Conservation (phyloP, 1,140 invertebrate genomes). For the Drosophila pectinifera region DNA sequence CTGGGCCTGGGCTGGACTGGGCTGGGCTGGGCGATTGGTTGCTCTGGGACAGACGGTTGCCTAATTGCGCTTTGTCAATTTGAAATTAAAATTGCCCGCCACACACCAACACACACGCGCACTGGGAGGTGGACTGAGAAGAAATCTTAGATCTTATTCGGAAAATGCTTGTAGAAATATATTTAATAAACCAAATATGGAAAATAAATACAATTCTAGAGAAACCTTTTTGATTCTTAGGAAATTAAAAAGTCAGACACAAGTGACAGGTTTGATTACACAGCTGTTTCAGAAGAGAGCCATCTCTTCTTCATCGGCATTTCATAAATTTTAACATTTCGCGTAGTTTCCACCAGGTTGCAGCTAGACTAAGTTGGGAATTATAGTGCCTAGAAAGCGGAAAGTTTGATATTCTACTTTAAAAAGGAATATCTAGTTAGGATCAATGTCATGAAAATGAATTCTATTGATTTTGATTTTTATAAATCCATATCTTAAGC, state of each 20-base stretch:
- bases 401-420: too few relatives aligned
- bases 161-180: neutral
- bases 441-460: too few relatives aligned
- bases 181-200: too few relatives aligned
- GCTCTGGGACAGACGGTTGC: conserved; percentile 33
- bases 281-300: neutral
- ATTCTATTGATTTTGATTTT: too few relatives aligned
- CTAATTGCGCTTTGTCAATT: conserved; percentile 81
- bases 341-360: neutral
- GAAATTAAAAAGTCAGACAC: too few relatives aligned
- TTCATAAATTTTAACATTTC: neutral
- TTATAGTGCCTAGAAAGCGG: neutral
- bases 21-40: neutral
- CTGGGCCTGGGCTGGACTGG: neutral
- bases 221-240: too few relatives aligned
- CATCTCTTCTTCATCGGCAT: neutral
- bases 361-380: neutral
- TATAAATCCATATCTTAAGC: too few relatives aligned
- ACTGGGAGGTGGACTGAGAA: neutral
- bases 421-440: too few relatives aligned
- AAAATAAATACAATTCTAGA: too few relatives aligned
- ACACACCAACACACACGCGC: conserved; percentile 17
- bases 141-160: neutral
- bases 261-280: too few relatives aligned
- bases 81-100: conserved; percentile 75